Evolutionary conservation across 2,113 vertebrate species (phyloP).

Genomic region (Callorhinus ursinus): DNA sequence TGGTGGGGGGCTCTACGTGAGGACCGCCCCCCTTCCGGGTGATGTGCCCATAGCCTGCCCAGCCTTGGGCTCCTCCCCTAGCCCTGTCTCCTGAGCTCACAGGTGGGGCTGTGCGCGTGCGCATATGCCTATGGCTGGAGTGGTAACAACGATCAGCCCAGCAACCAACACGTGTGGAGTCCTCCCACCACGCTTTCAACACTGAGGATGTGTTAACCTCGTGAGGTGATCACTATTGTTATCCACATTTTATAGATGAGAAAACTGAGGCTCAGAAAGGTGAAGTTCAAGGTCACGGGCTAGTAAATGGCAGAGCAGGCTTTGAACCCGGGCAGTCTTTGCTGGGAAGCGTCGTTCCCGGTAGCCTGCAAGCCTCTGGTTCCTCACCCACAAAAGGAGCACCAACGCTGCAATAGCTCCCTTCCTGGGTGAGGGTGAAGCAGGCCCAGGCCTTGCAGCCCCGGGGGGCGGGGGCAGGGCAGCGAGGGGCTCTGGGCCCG

Average conservation of each 20-base stretch:
- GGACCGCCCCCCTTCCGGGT: neutral
- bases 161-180: rapidly evolving
- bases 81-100: neutral
- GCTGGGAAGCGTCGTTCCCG: neutral
- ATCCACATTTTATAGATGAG: neutral
- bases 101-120: neutral
- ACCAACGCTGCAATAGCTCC: rapidly evolving
- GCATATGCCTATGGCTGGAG: rapidly evolving
- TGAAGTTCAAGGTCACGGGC: neutral
- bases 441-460: neutral
- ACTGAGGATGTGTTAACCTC: neutral
- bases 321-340: neutral
- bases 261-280: neutral
- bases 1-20: too few species aligned
- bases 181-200: neutral
- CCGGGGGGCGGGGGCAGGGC: neutral
- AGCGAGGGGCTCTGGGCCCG: neutral
- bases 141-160: rapidly evolving
- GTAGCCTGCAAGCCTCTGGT: neutral
- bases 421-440: neutral
- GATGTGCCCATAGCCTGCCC: neutral
- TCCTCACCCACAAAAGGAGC: neutral
- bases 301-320: neutral
- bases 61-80: neutral
- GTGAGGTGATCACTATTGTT: rapidly evolving